Evolutionary conservation across 2,888 invertebrate genomes (phyloP).

Genomic region (Suillia variegata): DNA sequence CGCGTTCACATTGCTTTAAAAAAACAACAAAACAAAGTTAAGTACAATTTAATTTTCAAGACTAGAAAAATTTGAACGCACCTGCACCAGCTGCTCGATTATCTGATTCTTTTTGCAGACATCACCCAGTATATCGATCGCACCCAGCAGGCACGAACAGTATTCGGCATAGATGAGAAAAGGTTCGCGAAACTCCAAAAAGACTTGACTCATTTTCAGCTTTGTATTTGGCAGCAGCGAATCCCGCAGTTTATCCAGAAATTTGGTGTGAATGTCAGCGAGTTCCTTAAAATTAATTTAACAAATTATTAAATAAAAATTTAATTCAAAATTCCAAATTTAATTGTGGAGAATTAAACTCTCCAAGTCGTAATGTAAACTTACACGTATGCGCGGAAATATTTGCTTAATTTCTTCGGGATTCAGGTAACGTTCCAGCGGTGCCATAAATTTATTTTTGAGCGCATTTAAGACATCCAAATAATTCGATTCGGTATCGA

Average conservation of each 20-base stretch:
- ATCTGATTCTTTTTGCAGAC: slow-evolving; percentile 58
- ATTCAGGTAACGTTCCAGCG: slow-evolving; percentile 73
- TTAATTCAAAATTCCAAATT: not conserved
- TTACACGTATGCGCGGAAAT: slow-evolving; percentile 89
- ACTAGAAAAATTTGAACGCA: slow-evolving; percentile 10
- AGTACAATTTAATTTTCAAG: not conserved
- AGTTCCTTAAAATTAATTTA: slow-evolving; percentile 68
- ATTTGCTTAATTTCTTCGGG: slow-evolving; percentile 78
- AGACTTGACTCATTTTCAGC: slow-evolving; percentile 76
- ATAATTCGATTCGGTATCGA: slow-evolving; percentile 97
- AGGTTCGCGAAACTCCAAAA: slow-evolving; percentile 87
- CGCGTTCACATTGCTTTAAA: slow-evolving; percentile 85
- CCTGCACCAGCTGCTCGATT: slow-evolving; percentile 59
- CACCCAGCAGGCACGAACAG: slow-evolving; percentile 89
- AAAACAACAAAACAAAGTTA: slow-evolving; percentile 8
- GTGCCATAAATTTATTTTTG: slow-evolving; percentile 78
- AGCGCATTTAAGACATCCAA: slow-evolving; percentile 90
- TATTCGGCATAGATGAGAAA: slow-evolving; percentile 95
- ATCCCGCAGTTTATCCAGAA: slow-evolving; percentile 79
- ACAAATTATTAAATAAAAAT: slow-evolving; percentile 24
- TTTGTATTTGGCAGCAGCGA: slow-evolving; percentile 69
- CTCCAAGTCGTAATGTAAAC: not conserved
- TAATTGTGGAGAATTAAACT: not conserved
- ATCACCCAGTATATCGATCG: slow-evolving; percentile 79
- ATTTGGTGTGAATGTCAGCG: slow-evolving; percentile 82